Base-by-base conservation (phyloP, 2,113 vertebrate genomes). In the Onychorhynchus coronatus region DNA sequence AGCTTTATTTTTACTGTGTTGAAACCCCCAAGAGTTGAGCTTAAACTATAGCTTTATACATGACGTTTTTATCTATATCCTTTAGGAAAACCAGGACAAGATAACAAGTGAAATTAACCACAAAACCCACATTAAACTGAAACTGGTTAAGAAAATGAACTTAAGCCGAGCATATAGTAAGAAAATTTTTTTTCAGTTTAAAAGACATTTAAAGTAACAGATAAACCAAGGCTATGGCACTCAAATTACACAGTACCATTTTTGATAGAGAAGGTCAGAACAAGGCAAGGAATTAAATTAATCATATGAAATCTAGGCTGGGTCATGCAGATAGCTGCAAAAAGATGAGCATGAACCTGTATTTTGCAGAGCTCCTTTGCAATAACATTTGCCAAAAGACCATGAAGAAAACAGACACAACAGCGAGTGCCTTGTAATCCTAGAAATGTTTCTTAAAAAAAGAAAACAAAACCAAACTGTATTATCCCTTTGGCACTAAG, bases 161-260 rank as follows among this genome's bases (percentile, higher is more conserved):
- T 65, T 24, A 37, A 67, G 59, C 4, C 1, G 0, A 78, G 8
- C 10, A 14, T 3, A 35, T 0, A 55, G 21, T 6, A 83, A 39
- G 37, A 10, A 7, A 6, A 8, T 15, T 37, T 63, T 66, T 71
- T 74, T 71, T 37, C 15, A 74, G 14, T 37, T 61, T 16, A 52
- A 33, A 77, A 41, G 14, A 52, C 58, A 52, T 59, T 41, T 75
- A 31, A 65, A 65, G 20, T 41, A 15, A 20, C 52, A 88, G 37
- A 20, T 56, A 79, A 90, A 88, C 56, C 9, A 46, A 80, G 31
- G 19, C 19, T 63, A 5, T 8, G 37, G 19, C 42, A 62, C 10
- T 25, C 39, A 4, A 75, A 58, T 39, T 35, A 46, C 8, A 31
- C 5, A 67, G 22, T 41, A 37, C 23, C 0, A 5, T 19, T 91